phyloP scores from a whole-genome alignment of 2,113 vertebrate genomes.

The Micromys minutus region DNA sequence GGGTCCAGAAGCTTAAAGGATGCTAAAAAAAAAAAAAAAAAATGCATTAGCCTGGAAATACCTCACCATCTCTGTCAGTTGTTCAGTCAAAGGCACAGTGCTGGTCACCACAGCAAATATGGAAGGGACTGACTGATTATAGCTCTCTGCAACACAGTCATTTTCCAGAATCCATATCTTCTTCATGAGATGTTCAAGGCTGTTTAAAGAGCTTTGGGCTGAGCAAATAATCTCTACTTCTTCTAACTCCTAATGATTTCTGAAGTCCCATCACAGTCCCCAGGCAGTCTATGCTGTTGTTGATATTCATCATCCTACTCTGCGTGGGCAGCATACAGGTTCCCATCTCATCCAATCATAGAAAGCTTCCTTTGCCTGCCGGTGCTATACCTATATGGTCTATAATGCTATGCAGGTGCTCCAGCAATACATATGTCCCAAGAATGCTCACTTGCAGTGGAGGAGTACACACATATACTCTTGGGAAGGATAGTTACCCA shows the following conservation, averaged over 20 bases:
- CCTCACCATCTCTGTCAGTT: too few species aligned
- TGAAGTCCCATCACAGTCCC: background rate
- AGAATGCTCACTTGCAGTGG: background rate
- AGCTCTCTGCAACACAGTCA: background rate
- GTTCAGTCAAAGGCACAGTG: background rate
- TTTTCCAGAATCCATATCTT: background rate
- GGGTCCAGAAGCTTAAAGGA: background rate
- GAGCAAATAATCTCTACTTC: background rate
- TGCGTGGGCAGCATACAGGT: background rate
- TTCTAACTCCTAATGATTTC: background rate
- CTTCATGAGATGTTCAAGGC: background rate
- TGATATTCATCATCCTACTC: background rate
- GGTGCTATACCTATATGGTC: too few species aligned
- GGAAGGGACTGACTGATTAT: background rate
- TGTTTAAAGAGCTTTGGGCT: background rate
- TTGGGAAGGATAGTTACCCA: too few species aligned
- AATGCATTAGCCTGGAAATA: background rate
- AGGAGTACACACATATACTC: background rate
- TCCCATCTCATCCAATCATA: background rate
- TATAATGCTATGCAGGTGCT: background rate
- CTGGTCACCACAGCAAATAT: background rate
- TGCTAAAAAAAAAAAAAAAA: background rate
- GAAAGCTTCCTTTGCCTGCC: too few species aligned
- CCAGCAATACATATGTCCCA: background rate
- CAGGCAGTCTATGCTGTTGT: background rate